These are phyloP conservation scores for Zygogramma bicolorata DNA, from an alignment of 2,888 invertebrate genomes.

Conservation along the genomic window DNA sequence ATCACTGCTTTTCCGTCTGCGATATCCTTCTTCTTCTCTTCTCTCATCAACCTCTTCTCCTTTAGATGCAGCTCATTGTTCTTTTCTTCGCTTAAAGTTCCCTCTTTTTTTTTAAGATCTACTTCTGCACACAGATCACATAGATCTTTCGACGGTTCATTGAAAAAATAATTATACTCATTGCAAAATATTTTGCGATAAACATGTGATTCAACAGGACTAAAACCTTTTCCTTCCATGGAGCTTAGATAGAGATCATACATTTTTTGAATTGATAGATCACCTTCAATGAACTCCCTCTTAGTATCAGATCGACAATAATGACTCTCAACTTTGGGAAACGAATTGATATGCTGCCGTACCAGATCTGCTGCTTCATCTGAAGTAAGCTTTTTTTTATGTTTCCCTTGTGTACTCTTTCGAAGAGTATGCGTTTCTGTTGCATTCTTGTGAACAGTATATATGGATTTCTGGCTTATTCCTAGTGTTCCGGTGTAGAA, in stretches of 20 bases:
- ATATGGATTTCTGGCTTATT: constrained; percentile 36
- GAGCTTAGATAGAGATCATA: constrained; percentile 20
- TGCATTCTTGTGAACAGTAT: constrained; percentile 28
- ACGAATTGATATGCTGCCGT: constrained; percentile 26
- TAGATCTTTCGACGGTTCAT: constrained; percentile 21
- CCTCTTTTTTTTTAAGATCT: neutral
- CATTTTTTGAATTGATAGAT: constrained; percentile 15
- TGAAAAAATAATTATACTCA: constrained; percentile 14
- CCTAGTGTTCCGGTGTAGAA: too few relatives aligned
- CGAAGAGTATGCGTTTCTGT: constrained; percentile 16
- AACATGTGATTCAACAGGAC: neutral
- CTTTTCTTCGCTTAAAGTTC: too few relatives aligned
- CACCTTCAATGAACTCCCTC: constrained; percentile 9
- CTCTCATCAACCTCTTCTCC: constrained; percentile 10
- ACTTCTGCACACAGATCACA: constrained; percentile 32
- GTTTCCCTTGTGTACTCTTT: constrained; percentile 26
- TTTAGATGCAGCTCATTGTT: neutral
- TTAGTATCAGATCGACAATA: too few relatives aligned
- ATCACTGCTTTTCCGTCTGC: constrained; percentile 1
- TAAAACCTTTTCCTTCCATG: too few relatives aligned
- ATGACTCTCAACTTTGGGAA: too few relatives aligned
- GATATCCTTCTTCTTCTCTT: neutral
- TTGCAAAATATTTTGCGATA: constrained; percentile 20
- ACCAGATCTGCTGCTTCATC: constrained; percentile 23
- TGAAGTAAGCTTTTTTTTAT: constrained; percentile 21